Percentiles rank a stretch among this genome's conserved stretches.
phyloP scores from a whole-genome alignment of 2,888 invertebrate species.

The Thera britannica region DNA sequence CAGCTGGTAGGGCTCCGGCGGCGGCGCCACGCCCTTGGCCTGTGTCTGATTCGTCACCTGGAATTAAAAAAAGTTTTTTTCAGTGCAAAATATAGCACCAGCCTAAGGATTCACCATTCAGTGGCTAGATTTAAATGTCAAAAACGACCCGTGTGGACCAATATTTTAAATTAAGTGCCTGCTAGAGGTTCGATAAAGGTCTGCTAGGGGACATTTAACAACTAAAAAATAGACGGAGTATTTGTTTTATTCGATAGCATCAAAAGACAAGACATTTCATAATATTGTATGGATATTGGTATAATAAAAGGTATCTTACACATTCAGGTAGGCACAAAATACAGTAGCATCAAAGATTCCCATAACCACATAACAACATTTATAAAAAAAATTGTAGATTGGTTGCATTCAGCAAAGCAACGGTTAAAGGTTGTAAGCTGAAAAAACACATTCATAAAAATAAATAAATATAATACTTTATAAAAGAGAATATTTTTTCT shows the following conservation, averaged over 20 bases:
- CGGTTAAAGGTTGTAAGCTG: slow-evolving; percentile 38
- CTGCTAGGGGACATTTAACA: not conserved
- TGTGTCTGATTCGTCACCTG: slow-evolving; percentile 97
- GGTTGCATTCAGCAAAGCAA: slow-evolving; percentile 39
- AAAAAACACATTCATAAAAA: slow-evolving; percentile 41
- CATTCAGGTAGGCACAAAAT: slow-evolving; percentile 26
- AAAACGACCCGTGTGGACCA: not conserved
- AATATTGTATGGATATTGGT: slow-evolving; percentile 9
- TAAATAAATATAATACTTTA: slow-evolving; percentile 27
- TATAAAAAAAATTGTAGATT: slow-evolving; percentile 25
- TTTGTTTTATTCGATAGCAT: not conserved
- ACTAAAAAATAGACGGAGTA: not conserved
- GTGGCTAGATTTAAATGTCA: not conserved
- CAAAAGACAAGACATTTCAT: slow-evolving; percentile 22
- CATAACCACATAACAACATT: slow-evolving; percentile 32
- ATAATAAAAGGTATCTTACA: slow-evolving; percentile 17
- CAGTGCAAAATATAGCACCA: not conserved
- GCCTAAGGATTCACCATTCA: not conserved
- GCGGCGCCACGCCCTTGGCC: slow-evolving; percentile 91
- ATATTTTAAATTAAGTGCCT: not conserved
- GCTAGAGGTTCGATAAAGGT: not conserved
- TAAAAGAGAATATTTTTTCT: slow-evolving; percentile 17
- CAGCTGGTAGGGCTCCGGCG: slow-evolving; percentile 93
- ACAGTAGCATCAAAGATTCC: slow-evolving; percentile 23
- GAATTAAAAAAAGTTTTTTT: slow-evolving; percentile 14